phyloP scores from a whole-genome alignment of 2,888 invertebrate species.

The Blastobasis adustella region DNA sequence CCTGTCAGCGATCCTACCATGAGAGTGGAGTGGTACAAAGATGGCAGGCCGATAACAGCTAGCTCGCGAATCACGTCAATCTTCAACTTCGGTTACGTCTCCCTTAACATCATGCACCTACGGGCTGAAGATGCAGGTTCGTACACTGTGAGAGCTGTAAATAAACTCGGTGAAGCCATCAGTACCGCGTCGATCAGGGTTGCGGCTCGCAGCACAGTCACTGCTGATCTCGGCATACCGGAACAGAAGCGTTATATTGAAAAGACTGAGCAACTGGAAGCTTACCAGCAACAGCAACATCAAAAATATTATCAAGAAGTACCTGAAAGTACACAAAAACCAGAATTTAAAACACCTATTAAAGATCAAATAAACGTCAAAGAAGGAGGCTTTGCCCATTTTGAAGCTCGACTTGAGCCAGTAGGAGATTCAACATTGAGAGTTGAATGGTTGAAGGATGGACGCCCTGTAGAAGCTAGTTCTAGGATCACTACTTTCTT shows the following conservation, averaged over 20 bases:
- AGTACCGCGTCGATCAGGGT: constrained; percentile 87
- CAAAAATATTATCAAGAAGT: constrained; percentile 86
- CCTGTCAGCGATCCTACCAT: constrained; percentile 95
- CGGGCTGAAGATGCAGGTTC: constrained; percentile 98
- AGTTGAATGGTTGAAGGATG: constrained; percentile 96
- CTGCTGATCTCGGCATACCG: constrained; percentile 90
- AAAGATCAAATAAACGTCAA: constrained; percentile 90
- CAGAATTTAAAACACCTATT: constrained; percentile 92
- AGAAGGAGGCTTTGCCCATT: constrained; percentile 96
- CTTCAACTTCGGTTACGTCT: constrained; percentile 99
- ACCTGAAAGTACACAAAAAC: constrained; percentile 85
- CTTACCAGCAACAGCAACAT: constrained; percentile 88
- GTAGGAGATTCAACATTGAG: constrained; percentile 91
- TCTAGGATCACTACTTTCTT: constrained; percentile 95
- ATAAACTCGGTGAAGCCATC: constrained; percentile 92
- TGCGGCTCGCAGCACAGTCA: constrained; percentile 86
- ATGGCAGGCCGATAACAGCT: constrained; percentile 95
- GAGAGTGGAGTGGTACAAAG: constrained; percentile 97
- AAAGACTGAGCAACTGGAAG: constrained; percentile 92
- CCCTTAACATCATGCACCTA: constrained; percentile 98
- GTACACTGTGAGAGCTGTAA: constrained; percentile 93
- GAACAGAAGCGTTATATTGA: constrained; percentile 94
- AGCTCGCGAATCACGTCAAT: constrained; percentile 98
- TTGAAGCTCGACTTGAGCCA: constrained; percentile 95
- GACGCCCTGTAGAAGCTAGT: constrained; percentile 91